Evolutionary conservation across 92 coral and sea anemone genomes (phyloP).

Genomic region (Nematostella vectensis): DNA sequence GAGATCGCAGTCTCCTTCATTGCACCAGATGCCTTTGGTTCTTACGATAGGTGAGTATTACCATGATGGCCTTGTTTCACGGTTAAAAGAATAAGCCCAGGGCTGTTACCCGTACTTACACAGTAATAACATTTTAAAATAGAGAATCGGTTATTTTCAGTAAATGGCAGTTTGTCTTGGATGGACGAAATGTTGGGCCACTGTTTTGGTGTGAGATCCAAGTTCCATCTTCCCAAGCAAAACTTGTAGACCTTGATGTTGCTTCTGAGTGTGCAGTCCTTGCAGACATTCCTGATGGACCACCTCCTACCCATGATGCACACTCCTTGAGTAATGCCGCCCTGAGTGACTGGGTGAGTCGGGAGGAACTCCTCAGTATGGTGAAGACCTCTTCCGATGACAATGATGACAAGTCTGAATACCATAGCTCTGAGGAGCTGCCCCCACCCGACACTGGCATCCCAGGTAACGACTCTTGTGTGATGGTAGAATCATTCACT

Average conservation of each 20-base stretch:
- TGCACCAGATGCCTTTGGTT: conserved; percentile 68
- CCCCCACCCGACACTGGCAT: conserved; percentile 20
- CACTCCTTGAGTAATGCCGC: conserved; percentile 34
- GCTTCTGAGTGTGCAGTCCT: too few relatives aligned
- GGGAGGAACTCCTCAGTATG: neutral
- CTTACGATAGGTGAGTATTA: conserved; percentile 70
- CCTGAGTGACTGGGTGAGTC: conserved; percentile 7
- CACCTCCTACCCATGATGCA: conserved; percentile 10
- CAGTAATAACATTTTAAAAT: too few relatives aligned
- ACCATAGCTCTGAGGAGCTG: conserved; percentile 68
- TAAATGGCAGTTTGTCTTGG: conserved; percentile 69
- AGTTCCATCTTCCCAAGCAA: conserved; percentile 7
- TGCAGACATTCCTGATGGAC: neutral
- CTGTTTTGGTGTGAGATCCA: conserved; percentile 74
- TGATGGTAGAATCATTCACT: neutral
- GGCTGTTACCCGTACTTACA: too few relatives aligned
- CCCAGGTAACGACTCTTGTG: neutral
- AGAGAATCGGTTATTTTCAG: too few relatives aligned
- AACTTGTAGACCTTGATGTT: too few relatives aligned
- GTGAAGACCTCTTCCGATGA: neutral
- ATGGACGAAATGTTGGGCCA: conserved; percentile 58
- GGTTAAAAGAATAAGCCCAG: too few relatives aligned
- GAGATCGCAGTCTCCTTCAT: conserved; percentile 53
- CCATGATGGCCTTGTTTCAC: neutral
- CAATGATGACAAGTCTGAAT: conserved; percentile 48